These are phyloP conservation scores for Pyrrhosoma nymphula DNA, from an alignment of 2,888 invertebrate genomes.

Conservation along the genomic window DNA sequence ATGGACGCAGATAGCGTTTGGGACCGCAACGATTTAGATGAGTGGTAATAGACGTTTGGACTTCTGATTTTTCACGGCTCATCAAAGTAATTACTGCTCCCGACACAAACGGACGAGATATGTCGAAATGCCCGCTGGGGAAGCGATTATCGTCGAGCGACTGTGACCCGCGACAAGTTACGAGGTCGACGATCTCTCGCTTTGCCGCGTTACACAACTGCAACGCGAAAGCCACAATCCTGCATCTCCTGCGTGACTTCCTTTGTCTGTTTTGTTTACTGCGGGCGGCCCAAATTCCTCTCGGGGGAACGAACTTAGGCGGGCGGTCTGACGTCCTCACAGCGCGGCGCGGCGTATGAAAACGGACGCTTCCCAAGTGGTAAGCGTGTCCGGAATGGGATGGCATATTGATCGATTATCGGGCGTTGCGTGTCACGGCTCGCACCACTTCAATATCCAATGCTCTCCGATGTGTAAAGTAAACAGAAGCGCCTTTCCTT, in stretches of 20 bases:
- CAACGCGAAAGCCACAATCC: background rate
- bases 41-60: too few relatives aligned
- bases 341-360: background rate
- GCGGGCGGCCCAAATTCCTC: background rate
- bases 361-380: background rate
- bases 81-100: background rate
- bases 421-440: background rate
- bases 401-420: background rate
- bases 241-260: background rate
- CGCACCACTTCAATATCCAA: background rate
- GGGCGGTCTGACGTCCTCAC: background rate
- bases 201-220: background rate
- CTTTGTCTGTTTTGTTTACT: background rate
- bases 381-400: background rate
- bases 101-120: background rate
- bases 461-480: background rate
- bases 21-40: too few relatives aligned
- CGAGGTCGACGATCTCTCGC: background rate
- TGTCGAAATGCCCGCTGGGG: background rate
- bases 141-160: background rate
- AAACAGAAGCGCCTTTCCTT: too few relatives aligned
- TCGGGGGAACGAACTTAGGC: background rate
- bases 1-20: too few relatives aligned
- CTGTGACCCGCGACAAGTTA: background rate
- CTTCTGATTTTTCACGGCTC: background rate